These are phyloP conservation scores for Rhincodon typus DNA, from an alignment of 2,797 vertebrate genomes.

Conservation along the genomic window DNA sequence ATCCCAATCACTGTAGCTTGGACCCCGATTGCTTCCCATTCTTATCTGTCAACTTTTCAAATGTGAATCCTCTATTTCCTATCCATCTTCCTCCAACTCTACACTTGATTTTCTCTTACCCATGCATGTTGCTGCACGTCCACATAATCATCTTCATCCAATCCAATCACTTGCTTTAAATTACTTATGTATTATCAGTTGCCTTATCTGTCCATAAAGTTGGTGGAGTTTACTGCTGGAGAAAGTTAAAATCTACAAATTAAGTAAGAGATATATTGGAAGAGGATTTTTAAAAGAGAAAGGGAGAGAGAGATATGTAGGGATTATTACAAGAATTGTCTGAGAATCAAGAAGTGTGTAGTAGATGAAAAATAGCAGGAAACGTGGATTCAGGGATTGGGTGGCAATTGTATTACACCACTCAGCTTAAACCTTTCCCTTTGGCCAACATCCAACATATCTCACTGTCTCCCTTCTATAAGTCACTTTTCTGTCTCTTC, in stretches of 20 bases:
- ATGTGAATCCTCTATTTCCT: neutral
- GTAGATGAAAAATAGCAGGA: neutral
- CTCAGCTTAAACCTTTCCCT: neutral
- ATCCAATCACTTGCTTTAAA: neutral
- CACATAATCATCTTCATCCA: neutral
- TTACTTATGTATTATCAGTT: neutral
- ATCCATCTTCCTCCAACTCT: neutral
- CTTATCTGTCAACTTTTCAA: neutral
- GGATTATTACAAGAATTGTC: neutral
- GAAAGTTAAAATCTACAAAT: neutral
- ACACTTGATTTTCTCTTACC: neutral
- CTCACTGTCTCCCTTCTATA: neutral
- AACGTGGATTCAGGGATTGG: neutral
- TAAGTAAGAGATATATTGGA: neutral
- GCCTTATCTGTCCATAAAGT: neutral
- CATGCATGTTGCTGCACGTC: neutral
- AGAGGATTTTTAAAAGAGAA: neutral
- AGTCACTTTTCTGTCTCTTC: neutral
- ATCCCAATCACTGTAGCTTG: neutral
- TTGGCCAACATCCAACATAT: neutral
- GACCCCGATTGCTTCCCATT: neutral
- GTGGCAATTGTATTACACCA: neutral
- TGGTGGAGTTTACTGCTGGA: neutral
- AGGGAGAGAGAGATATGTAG: neutral
- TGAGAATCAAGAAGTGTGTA: neutral